Percentiles rank a stretch among this genome's conserved stretches.
phyloP scores from a whole-genome alignment of 2,888 invertebrate species.

The Drosophila prostipennis region DNA sequence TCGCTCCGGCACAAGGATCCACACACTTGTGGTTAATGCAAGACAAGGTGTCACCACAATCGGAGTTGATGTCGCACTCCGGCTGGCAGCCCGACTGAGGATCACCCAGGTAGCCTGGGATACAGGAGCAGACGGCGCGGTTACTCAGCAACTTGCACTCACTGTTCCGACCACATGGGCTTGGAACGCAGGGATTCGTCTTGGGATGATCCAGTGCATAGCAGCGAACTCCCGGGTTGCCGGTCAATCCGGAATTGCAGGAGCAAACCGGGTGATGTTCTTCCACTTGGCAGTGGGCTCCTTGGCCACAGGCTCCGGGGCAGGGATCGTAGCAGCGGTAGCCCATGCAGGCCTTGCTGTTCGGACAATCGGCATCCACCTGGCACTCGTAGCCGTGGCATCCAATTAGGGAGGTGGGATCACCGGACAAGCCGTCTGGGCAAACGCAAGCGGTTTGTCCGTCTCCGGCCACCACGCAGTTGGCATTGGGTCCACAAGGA shows the following conservation, averaged over 20 bases:
- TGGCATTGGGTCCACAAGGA: constrained; percentile 92
- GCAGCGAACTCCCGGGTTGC: constrained; percentile 92
- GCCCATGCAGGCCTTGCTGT: constrained; percentile 90
- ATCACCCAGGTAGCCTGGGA: constrained; percentile 91
- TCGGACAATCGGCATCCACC: constrained; percentile 91
- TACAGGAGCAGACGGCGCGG: constrained; percentile 91
- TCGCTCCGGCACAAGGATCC: constrained; percentile 89
- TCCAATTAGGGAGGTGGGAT: constrained; percentile 89
- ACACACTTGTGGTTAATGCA: constrained; percentile 91
- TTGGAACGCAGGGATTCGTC: constrained; percentile 89
- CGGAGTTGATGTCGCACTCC: constrained; percentile 93
- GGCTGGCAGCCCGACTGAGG: constrained; percentile 91
- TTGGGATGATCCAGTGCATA: constrained; percentile 85
- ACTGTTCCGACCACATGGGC: constrained; percentile 92
- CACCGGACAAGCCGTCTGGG: constrained; percentile 90
- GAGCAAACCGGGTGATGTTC: constrained; percentile 92
- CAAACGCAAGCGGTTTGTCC: constrained; percentile 90
- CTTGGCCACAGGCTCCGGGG: constrained; percentile 91
- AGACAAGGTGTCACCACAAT: constrained; percentile 90
- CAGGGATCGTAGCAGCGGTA: constrained; percentile 93
- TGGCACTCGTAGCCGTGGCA: constrained; percentile 93
- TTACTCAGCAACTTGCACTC: constrained; percentile 89
- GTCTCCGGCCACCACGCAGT: constrained; percentile 88
- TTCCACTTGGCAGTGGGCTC: constrained; percentile 90
- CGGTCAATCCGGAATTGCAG: constrained; percentile 89